Evolutionary conservation across 2,113 vertebrate genomes (phyloP), one percentile per base, ranked within the genome.

Genomic region (Xenopus borealis): DNA sequence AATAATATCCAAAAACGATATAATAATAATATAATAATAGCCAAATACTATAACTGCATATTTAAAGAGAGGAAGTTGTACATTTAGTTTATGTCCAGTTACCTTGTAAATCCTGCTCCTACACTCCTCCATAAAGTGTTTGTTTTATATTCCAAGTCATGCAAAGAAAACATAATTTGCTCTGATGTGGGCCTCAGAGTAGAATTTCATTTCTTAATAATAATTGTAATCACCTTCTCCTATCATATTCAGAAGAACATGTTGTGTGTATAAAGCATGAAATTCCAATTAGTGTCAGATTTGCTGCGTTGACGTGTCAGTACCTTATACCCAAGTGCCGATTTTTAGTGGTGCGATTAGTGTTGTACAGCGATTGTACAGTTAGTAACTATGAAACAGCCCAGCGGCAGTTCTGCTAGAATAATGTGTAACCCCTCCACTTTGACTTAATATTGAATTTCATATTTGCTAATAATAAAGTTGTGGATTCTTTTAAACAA

Each of bases 81-180:
- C 23, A 45, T 62, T 69, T 33, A 69, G 57, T 62, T 62, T 45
- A 69, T 45, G 61, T 75, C 45, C 52, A 68, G 7, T 47, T 69
- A 44, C 58, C 61, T 75, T 16, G 2, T 14, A 9, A 20, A 33
- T 68, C 17, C 33, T 66, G 45, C 47, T 72, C 19, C 19, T 40
- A 63, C 45, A 40, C 20, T 52, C 33, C 52, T 62, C 18, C 45
- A 66, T 13, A 68, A 62, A 59, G 16, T 44, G 47, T 14, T 8
- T 50, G 19, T 13, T 11, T 66, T 45, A 18, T 46, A 45, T 66
- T 66, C 20, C 46, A 67, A 67, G 65, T 45, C n/a, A 20, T 50
- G 65, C n/a, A 67, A 18, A 5, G 19, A 19, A 50, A 67, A 10
- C 13, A 10, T 50, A 45, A 67, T 8, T n/a, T 46, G n/a, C 13